Base-by-base conservation (phyloP, 30 jellyfish, hydroid and myxozoan genomes). In the Sanderia malayensis region DNA sequence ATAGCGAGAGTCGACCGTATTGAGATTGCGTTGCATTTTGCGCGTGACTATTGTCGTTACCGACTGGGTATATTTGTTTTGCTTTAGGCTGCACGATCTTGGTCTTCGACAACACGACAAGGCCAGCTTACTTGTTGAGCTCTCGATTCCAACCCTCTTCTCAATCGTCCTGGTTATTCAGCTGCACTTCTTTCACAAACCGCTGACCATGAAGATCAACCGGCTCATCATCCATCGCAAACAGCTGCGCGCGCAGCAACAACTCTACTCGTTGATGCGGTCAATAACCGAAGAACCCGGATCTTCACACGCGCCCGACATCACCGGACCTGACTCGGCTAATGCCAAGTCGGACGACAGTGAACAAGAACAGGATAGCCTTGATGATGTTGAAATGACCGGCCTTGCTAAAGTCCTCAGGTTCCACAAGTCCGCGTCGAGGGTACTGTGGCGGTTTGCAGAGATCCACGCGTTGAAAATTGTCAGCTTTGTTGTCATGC, bases 31-130 rank as follows among this genome's bases (percentile, higher is more conserved):
- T n/a, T n/a, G n/a, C n/a, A n/a, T n/a, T n/a, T n/a, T n/a, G n/a
- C n/a, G n/a, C n/a, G n/a, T n/a, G n/a, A n/a, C n/a, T n/a, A n/a
- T n/a, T n/a, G n/a, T n/a, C n/a, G n/a, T n/a, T n/a, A n/a, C n/a
- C n/a, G n/a, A n/a, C n/a, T n/a, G n/a, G n/a, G n/a, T n/a, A n/a
- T n/a, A n/a, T n/a, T n/a, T n/a, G n/a, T n/a, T n/a, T n/a, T n/a
- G n/a, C 13, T 37, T 37, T 53, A 90, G 98, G 98, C 75, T 90
- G 44, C 82, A 76, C 47, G 98, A 90, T 41, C 80, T 90, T 53
- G 98, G 98, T 0, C 86, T 90, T 44, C 90, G 98, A n/a, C 94
- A 82, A 53, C 98, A 82, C 58, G 82, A 66, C 76, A 90, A 90
- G 44, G 94, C 98, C 17, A 67, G 81, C 26, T 79, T 90, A 8